Evolutionary conservation across 2,888 invertebrate genomes (phyloP), one percentile per base, ranked within the genome.

Genomic region (Aethes cnicana): DNA sequence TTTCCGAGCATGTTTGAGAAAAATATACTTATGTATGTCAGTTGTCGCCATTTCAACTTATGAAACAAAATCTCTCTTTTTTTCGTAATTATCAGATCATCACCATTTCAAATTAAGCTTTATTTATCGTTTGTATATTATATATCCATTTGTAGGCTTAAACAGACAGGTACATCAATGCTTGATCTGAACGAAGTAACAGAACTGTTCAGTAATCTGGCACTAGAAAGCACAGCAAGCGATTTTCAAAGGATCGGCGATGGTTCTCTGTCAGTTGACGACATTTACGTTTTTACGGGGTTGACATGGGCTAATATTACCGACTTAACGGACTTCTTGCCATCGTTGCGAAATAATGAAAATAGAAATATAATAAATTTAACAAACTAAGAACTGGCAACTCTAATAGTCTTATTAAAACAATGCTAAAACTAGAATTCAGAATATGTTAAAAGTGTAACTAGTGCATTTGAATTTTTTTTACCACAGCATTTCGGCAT

Each of bases 231-330:
- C 25, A 25, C 39, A 39, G 25, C 9, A 39, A 25, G 9, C n/a
- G 25, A 25, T 25, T 37, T 37, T 7, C 6, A 5, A 23, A 25
- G 16, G 9, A 39, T 39, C 9, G 39, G 25, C 39, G 39, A 39
- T 39, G 25, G 25, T 9, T 39, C 39, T 25, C 23, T 39, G 23
- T 25, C 39, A 39, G 6, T 3, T 25, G 16, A 39, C 9, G 25
- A 39, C 6, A 39, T 39, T 25, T 25, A 25, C 16, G 16, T 39
- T 16, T 39, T 39, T 25, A 39, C 39, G n/a, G 39, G 39, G 7
- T 39, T 39, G 16, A 39, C 39, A n/a, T 39, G 39, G 39, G 16
- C 14, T n/a, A 39, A 39, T 14, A 39, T 39, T 16, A 25, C 25
- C 16, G n/a, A 25, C 23, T 25, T 25, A 39, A 16, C 23, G 8